These are phyloP conservation scores for Matsumurasca onukii DNA, from an alignment of 1,140 invertebrate genomes.

Conservation along the genomic window DNA sequence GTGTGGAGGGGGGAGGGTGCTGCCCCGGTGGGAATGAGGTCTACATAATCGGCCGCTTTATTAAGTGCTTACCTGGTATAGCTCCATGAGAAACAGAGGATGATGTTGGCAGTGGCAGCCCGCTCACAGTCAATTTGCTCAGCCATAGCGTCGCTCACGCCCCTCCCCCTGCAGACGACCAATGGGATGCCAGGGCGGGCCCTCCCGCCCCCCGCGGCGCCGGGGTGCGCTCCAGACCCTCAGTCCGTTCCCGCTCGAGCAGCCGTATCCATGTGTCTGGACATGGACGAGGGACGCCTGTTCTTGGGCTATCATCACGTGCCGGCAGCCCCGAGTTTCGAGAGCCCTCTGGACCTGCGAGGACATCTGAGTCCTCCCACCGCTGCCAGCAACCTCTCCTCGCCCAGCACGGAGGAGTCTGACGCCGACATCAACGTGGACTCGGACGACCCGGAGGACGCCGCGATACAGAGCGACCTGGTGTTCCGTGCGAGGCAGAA, in stretches of 20 bases:
- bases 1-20: background rate
- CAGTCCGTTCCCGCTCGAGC: constrained; percentile 8
- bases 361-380: constrained; percentile 23
- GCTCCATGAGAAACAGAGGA: constrained; percentile 26
- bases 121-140: constrained; percentile 27
- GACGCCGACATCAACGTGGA: constrained; percentile 45
- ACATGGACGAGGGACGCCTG: constrained; percentile 42
- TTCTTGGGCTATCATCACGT: constrained; percentile 40
- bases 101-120: constrained; percentile 12
- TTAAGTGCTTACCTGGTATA: constrained; percentile 26
- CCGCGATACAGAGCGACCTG: constrained; percentile 10
- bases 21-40: background rate
- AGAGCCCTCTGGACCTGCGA: constrained; percentile 40
- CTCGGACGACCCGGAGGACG: constrained; percentile 40
- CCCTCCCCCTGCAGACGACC: constrained; percentile 22
- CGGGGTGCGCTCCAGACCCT: background rate
- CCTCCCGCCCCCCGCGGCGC: background rate
- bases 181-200: background rate
- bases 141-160: constrained; percentile 22
- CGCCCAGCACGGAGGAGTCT: constrained; percentile 36
- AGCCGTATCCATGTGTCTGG: constrained; percentile 39
- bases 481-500: constrained; percentile 2
- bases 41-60: constrained; percentile 24
- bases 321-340: constrained; percentile 28
- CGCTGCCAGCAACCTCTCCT: constrained; percentile 26